Percentiles rank a stretch among this genome's conserved stretches.
These are phyloP conservation scores for Daubentonia madagascariensis DNA, from an alignment of 2,113 vertebrate species.

Conservation along the genomic window DNA sequence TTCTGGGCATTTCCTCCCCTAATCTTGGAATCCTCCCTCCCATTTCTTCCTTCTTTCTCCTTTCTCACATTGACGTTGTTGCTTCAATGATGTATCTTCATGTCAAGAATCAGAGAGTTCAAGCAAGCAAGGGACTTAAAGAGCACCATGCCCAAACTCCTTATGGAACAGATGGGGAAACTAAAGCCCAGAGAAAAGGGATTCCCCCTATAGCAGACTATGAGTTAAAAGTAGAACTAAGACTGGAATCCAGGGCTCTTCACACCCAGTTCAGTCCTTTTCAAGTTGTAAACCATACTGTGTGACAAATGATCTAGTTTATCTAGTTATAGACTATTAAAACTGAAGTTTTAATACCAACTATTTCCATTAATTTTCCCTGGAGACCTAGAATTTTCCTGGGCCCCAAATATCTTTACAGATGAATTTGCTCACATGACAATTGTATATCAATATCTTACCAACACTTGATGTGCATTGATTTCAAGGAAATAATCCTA, in stretches of 20 bases:
- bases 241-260: neutral
- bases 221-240: neutral
- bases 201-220: neutral
- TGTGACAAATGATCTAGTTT: neutral
- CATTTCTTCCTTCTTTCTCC: neutral
- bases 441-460: neutral
- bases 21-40: neutral
- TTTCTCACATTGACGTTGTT: neutral
- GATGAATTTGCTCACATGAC: neutral
- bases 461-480: neutral
- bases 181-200: neutral
- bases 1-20: neutral
- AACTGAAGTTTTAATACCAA: neutral
- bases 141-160: neutral
- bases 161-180: neutral
- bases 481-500: neutral
- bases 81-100: neutral
- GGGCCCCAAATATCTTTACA: neutral
- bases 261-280: neutral
- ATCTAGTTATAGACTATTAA: neutral
- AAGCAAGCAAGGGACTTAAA: neutral
- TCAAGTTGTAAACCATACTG: neutral
- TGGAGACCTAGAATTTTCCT: neutral
- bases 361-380: neutral
- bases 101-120: neutral